Evolutionary conservation across 2,888 invertebrate species (phyloP).

Genomic region (Mactromeris polynyma): DNA sequence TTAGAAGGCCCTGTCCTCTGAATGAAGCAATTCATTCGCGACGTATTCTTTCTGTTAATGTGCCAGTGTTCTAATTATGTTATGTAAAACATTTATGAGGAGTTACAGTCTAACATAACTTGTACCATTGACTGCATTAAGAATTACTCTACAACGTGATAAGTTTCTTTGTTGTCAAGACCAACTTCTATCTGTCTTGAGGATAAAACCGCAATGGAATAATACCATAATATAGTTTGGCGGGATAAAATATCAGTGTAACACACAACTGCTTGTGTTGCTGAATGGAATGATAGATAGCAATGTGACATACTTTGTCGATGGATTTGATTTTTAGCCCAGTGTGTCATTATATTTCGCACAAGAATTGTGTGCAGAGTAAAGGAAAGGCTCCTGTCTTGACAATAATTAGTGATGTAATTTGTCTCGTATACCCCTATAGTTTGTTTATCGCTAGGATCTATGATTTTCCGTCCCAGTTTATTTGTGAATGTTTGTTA

Average conservation of each 20-base stretch:
- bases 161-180: neutral
- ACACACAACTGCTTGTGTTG: neutral
- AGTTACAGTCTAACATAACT: too few species aligned
- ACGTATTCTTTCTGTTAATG: too few species aligned
- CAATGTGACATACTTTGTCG: too few species aligned
- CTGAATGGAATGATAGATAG: neutral
- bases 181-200: neutral
- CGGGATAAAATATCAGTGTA: neutral
- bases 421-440: neutral
- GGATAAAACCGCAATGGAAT: neutral
- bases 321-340: neutral
- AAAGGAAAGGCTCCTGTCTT: neutral
- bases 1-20: too few species aligned
- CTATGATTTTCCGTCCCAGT: neutral
- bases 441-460: neutral
- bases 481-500: constrained; percentile 4
- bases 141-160: too few species aligned
- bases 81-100: too few species aligned
- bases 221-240: neutral
- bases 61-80: too few species aligned
- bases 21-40: too few species aligned
- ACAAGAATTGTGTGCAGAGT: neutral
- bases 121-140: too few species aligned
- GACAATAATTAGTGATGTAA: neutral
- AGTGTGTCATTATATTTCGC: neutral